Evolutionary conservation across 1,140 invertebrate species (phyloP).

Genomic region (Aleiodes sp.): DNA sequence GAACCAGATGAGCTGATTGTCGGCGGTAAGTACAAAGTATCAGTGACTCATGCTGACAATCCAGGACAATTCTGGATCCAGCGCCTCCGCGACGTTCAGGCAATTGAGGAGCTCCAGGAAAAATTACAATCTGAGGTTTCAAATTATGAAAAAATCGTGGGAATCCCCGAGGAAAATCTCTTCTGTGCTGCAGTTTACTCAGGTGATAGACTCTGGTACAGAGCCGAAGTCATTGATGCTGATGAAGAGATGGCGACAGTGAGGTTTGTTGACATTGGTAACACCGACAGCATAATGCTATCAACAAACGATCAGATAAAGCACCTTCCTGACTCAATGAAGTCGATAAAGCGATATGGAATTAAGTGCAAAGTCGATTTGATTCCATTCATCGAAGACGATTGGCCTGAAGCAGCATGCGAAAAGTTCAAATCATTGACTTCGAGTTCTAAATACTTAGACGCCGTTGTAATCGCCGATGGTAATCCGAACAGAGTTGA

Average conservation of each 20-base stretch:
- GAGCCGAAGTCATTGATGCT: slow-evolving; percentile 80
- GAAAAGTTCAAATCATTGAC: slow-evolving; percentile 69
- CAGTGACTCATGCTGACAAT: slow-evolving; percentile 50
- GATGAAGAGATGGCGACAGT: slow-evolving; percentile 77
- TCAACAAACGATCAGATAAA: slow-evolving; percentile 69
- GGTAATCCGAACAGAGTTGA: slow-evolving; percentile 32
- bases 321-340: slow-evolving; percentile 67
- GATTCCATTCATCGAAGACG: slow-evolving; percentile 69
- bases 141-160: slow-evolving; percentile 64
- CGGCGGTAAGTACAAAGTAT: slow-evolving; percentile 45
- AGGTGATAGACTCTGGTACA: slow-evolving; percentile 80
- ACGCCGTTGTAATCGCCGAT: slow-evolving; percentile 31
- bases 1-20: slow-evolving; percentile 37
- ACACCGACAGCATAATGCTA: slow-evolving; percentile 73
- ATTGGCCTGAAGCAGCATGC: slow-evolving; percentile 73
- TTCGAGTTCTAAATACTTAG: slow-evolving; percentile 53
- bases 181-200: slow-evolving; percentile 79
- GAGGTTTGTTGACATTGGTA: slow-evolving; percentile 85
- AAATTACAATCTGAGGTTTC: slow-evolving; percentile 69
- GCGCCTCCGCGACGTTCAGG: slow-evolving; percentile 33
- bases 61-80: slow-evolving; percentile 59
- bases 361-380: slow-evolving; percentile 74
- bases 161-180: slow-evolving; percentile 69
- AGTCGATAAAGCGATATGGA: slow-evolving; percentile 67
- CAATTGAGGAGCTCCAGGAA: slow-evolving; percentile 57